Percentiles rank a stretch among this genome's conserved stretches.
phyloP scores from a whole-genome alignment of 2,113 vertebrate species.

The Laticauda colubrina region DNA sequence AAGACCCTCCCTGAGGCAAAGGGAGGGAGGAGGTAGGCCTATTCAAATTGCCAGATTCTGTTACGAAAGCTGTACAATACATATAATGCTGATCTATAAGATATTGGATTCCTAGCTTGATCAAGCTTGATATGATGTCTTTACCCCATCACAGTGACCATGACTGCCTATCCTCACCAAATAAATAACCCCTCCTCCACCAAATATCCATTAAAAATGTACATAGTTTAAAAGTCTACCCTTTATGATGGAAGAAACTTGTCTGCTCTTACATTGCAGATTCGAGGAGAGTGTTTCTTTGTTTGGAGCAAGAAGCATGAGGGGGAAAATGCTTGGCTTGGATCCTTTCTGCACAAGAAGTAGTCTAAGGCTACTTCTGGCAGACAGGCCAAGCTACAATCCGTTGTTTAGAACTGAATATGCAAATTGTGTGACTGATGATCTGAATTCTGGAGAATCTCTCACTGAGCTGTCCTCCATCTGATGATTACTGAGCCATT shows the following conservation, averaged over 20 bases:
- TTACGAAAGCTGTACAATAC: neutral
- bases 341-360: neutral
- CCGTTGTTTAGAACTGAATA: conserved; percentile 30
- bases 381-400: conserved; percentile 32
- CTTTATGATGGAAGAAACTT: neutral
- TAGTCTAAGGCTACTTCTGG: neutral
- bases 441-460: conserved; percentile 52
- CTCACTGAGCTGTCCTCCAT: conserved; percentile 53
- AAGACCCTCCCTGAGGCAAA: neutral
- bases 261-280: neutral
- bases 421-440: conserved; percentile 50
- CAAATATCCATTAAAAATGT: neutral
- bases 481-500: conserved; percentile 52
- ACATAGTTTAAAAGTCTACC: neutral
- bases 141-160: neutral
- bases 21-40: neutral
- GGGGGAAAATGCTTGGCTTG: neutral
- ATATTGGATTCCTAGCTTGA: neutral
- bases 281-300: neutral
- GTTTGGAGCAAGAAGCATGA: neutral
- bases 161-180: neutral
- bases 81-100: neutral
- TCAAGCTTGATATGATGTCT: neutral
- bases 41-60: neutral
- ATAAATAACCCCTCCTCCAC: neutral